phyloP scores from a whole-genome alignment of 2,797 vertebrate genomes.

The Tapirus indicus region DNA sequence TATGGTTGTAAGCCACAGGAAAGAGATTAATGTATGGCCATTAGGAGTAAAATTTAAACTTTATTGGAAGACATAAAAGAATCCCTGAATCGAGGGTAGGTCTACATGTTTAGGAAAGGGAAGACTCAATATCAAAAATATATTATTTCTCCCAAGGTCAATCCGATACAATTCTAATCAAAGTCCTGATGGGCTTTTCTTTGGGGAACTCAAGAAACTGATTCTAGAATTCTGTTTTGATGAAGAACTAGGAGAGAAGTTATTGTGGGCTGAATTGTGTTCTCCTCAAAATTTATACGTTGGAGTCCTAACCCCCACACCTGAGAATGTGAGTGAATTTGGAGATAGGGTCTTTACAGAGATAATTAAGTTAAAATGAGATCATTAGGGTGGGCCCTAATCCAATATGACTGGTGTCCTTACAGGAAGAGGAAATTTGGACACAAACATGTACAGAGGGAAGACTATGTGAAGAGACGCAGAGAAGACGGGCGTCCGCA shows the following conservation, averaged over 20 bases:
- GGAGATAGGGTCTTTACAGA: background rate
- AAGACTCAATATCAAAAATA: background rate
- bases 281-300: background rate
- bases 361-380: background rate
- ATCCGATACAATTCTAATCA: background rate
- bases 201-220: background rate
- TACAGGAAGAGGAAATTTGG: background rate
- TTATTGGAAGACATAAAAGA: too few species aligned
- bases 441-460: background rate
- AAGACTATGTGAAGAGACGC: background rate
- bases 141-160: background rate
- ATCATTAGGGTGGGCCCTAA: fast-evolving
- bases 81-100: background rate
- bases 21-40: fast-evolving
- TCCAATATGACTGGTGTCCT: background rate
- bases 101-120: background rate
- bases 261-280: background rate
- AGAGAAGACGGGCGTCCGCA: background rate
- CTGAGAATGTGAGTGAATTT: background rate
- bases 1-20: background rate
- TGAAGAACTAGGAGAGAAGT: background rate
- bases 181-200: background rate
- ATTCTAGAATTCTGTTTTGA: background rate
- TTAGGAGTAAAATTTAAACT: background rate
- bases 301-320: background rate